These are phyloP conservation scores for Drosophila setifemur DNA, from an alignment of 1,140 invertebrate species.

Conservation along the genomic window DNA sequence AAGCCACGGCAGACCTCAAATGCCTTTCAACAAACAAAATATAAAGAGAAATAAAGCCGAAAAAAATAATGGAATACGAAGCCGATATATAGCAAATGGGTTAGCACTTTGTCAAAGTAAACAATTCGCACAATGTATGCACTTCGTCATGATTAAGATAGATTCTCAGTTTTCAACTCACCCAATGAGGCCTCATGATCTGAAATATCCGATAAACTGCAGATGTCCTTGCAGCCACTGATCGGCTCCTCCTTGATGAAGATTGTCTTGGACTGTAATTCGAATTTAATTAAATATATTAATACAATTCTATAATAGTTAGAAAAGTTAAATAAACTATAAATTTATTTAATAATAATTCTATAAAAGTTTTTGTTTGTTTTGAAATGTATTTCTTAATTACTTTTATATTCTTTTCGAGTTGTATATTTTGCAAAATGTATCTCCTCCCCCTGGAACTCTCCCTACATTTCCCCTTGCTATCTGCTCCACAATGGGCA, in stretches of 20 bases:
- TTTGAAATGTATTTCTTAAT: too few species aligned
- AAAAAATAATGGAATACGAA: slow-evolving; percentile 10
- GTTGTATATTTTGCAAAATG: too few species aligned
- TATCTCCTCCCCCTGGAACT: too few species aligned
- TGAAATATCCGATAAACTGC: slow-evolving; percentile 80
- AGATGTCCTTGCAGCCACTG: slow-evolving; percentile 72
- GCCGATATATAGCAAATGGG: slow-evolving; percentile 40
- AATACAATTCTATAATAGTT: too few species aligned
- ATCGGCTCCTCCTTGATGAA: slow-evolving; percentile 78
- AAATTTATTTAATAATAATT: background rate
- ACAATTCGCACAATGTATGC: slow-evolving; percentile 6
- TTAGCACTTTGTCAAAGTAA: slow-evolving; percentile 23
- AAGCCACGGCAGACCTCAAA: slow-evolving; percentile 24
- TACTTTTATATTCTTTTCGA: too few species aligned
- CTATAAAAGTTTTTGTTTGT: too few species aligned
- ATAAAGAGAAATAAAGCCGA: background rate
- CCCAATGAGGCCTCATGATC: slow-evolving; percentile 79
- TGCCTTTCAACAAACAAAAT: slow-evolving; percentile 29
- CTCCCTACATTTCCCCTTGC: too few species aligned
- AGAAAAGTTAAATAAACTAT: background rate
- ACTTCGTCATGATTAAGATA: background rate
- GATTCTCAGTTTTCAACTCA: slow-evolving; percentile 48
- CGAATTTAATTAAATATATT: too few species aligned
- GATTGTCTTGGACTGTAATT: slow-evolving; percentile 67
- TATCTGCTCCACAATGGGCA: slow-evolving; percentile 1